Base-by-base conservation (phyloP, 2,113 vertebrate genomes). In the Synchiropus splendidus region DNA sequence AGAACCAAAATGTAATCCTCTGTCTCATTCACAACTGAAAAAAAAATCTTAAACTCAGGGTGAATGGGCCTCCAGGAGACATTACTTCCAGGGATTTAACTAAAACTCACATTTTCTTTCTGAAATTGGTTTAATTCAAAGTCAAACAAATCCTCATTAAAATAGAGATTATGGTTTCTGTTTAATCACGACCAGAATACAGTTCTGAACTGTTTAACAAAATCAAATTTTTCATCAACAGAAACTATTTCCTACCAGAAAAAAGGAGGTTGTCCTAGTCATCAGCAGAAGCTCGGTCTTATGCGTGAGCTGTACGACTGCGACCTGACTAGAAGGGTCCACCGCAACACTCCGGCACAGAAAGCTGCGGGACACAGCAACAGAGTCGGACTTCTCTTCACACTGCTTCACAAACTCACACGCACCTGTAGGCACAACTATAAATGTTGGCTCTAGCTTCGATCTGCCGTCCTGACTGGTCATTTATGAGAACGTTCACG, bases 381-480 rank as follows among this genome's bases (percentile, higher is more conserved):
- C 6, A 9, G 1, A 30, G 21, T 27, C 21, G 8, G 8, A 27
- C 4, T 42, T 30, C 2, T 42, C 14, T 12, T n/a, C n/a, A n/a
- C n/a, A n/a, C 34, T 6, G 2, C 9, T 18, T 12, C 38, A 39
- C 15, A n/a, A 13, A 33, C 18, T 1, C 33, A n/a, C 13, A 49
- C 61, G 15, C 17, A 94, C 93, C 90, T 92, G 78, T 90, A 90
- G 44, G 82, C 80, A 69, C 94, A 98, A 51, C 83, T 89, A 72
- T 93, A 91, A 65, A 98, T 72, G 68, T 86, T 88, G 48, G 86
- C 83, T 62, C 70, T 83, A 43, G 87, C 86, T 9, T 58, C 65
- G 35, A 70, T 64, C n/a, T 61, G 60, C 16, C 67, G 67, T 17
- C 55, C 72, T 0, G 67, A 40, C 14, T 78, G 81, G 37, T 58